Percentiles rank a stretch among this genome's conserved stretches.
Conservation (phyloP, 1,140 invertebrate genomes). For the Drosophila ohnishii region DNA sequence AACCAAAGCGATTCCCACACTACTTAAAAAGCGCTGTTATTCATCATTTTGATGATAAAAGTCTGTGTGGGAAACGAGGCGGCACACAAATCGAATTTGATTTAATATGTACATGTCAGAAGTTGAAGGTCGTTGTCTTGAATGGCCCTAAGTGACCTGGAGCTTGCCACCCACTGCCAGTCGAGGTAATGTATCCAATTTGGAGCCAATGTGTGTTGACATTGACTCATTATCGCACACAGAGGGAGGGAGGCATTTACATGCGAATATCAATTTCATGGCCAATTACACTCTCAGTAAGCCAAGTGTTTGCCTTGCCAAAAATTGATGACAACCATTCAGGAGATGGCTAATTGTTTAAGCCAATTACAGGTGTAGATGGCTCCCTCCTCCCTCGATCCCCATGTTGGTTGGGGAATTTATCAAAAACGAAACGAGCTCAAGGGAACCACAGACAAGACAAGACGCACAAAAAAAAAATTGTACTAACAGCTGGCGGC, state of each 20-base stretch:
- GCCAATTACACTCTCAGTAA: constrained; percentile 43
- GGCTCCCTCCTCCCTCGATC: constrained; percentile 2
- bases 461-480: constrained; percentile 46
- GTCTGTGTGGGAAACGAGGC: constrained; percentile 27
- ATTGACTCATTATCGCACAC: constrained; percentile 39
- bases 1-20: constrained; percentile 25
- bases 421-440: constrained; percentile 73
- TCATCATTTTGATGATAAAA: constrained; percentile 23
- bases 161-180: constrained; percentile 37
- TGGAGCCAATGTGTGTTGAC: constrained; percentile 45
- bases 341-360: constrained; percentile 55
- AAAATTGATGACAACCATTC: constrained; percentile 47
- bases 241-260: constrained; percentile 33
- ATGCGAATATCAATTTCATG: constrained; percentile 51
- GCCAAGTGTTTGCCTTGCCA: constrained; percentile 8
- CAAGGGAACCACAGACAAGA: constrained; percentile 46
- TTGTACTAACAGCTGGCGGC: constrained; percentile 45
- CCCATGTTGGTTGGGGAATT: constrained; percentile 23
- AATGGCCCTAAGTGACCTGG: constrained; percentile 32
- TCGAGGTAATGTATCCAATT: constrained; percentile 34
- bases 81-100: constrained; percentile 33
- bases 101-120: constrained; percentile 44
- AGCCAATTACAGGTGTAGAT: constrained; percentile 42
- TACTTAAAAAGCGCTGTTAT: constrained; percentile 33
- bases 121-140: constrained; percentile 28